Evolutionary conservation across 64 coral and sea anemone genomes (phyloP).

Genomic region (Cladopsammia gracilis): DNA sequence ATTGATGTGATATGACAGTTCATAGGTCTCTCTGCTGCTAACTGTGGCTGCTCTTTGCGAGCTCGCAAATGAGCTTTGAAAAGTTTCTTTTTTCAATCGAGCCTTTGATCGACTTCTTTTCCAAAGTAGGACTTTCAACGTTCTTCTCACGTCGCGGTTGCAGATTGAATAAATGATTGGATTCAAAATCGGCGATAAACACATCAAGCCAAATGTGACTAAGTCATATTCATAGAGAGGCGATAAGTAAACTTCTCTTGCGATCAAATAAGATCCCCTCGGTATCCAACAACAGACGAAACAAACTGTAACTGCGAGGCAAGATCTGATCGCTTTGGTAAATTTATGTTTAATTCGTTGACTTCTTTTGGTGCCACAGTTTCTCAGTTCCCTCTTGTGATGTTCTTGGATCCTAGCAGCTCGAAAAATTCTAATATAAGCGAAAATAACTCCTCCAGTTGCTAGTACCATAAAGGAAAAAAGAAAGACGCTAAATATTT

Average conservation of each 20-base stretch:
- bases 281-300: slow-evolving; percentile 56
- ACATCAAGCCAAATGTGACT: slow-evolving; percentile 55
- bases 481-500: background rate
- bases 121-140: background rate
- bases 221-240: background rate
- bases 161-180: slow-evolving; percentile 62
- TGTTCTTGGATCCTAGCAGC: slow-evolving; percentile 7
- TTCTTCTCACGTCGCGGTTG: slow-evolving; percentile 41
- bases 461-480: background rate
- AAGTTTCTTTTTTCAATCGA: background rate
- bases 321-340: slow-evolving; percentile 50
- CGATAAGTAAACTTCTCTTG: background rate
- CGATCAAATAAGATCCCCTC: slow-evolving; percentile 5
- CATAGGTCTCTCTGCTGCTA: background rate
- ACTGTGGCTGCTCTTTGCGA: background rate
- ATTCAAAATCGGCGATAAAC: slow-evolving; percentile 31
- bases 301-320: slow-evolving; percentile 48
- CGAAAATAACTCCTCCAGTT: slow-evolving; percentile 4
- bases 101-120: background rate
- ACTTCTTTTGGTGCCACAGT: background rate
- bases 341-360: slow-evolving; percentile 12
- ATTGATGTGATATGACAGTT: background rate
- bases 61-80: background rate
- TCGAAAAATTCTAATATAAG: slow-evolving; percentile 31
- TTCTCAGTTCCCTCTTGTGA: background rate